These are phyloP conservation scores for Thripadectes ignobilis DNA, from an alignment of 2,797 vertebrate genomes.

Conservation along the genomic window DNA sequence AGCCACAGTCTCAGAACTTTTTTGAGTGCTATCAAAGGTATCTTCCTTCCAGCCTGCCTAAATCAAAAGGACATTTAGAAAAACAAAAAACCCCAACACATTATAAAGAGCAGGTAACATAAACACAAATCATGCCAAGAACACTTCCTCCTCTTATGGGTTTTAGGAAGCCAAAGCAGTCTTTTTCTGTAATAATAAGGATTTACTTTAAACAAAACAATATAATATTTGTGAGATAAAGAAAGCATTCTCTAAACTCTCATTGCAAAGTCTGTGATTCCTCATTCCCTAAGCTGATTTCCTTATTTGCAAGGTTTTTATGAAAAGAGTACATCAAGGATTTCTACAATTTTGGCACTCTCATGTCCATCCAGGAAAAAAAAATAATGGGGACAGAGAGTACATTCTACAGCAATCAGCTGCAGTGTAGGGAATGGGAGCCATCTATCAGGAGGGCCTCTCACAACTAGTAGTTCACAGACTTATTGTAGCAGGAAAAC, in stretches of 20 bases:
- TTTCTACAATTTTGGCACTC: neutral
- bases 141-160: neutral
- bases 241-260: neutral
- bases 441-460: neutral
- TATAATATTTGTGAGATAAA: neutral
- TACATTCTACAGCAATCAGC: neutral
- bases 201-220: slow-evolving; percentile 11
- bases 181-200: neutral
- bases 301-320: neutral
- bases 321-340: neutral
- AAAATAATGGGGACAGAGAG: neutral
- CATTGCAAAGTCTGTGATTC: neutral
- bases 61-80: neutral
- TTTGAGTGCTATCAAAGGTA: neutral
- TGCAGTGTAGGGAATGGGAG: neutral
- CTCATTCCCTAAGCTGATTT: neutral
- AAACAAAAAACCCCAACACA: neutral
- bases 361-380: neutral
- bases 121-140: neutral
- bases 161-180: neutral
- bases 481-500: neutral
- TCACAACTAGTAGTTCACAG: neutral
- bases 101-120: neutral
- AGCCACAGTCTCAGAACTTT: neutral
- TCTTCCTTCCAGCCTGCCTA: neutral